Evolutionary conservation across 2,888 invertebrate genomes (phyloP).

Genomic region (Baccha elongata): DNA sequence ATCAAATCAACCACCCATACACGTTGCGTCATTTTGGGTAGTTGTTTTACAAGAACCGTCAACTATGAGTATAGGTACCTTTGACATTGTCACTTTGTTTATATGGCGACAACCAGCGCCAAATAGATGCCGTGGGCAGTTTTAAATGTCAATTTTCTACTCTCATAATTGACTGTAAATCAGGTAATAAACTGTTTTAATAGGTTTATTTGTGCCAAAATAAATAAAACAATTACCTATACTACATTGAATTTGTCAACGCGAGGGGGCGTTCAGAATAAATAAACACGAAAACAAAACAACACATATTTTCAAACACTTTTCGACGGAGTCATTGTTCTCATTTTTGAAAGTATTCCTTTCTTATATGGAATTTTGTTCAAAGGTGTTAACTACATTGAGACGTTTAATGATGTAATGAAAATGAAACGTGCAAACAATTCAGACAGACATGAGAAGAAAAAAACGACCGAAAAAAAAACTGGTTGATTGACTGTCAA

Average conservation of each 20-base stretch:
- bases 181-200: conserved; percentile 48
- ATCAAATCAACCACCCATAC: conserved; percentile 34
- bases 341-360: conserved; percentile 12
- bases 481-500: conserved; percentile 23
- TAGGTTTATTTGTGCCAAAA: conserved; percentile 30
- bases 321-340: conserved; percentile 51
- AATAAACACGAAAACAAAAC: neutral
- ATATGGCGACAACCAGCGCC: neutral
- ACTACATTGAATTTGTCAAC: conserved; percentile 13
- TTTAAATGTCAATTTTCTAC: conserved; percentile 36
- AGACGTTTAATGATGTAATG: conserved; percentile 31
- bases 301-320: no score
- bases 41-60: conserved; percentile 40
- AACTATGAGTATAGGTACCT: no score
- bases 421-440: conserved; percentile 23
- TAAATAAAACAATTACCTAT: conserved; percentile 20
- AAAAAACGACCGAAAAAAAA: conserved; percentile 4
- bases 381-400: conserved; percentile 43
- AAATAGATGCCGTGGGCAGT: conserved; percentile 22
- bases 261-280: conserved; percentile 35
- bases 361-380: conserved; percentile 36
- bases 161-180: conserved; percentile 49
- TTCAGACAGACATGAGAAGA: conserved; percentile 7
- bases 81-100: conserved; percentile 44
- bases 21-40: conserved; percentile 4